Evolutionary conservation across 2,888 invertebrate species (phyloP).

Genomic region (Lithophane socia): DNA sequence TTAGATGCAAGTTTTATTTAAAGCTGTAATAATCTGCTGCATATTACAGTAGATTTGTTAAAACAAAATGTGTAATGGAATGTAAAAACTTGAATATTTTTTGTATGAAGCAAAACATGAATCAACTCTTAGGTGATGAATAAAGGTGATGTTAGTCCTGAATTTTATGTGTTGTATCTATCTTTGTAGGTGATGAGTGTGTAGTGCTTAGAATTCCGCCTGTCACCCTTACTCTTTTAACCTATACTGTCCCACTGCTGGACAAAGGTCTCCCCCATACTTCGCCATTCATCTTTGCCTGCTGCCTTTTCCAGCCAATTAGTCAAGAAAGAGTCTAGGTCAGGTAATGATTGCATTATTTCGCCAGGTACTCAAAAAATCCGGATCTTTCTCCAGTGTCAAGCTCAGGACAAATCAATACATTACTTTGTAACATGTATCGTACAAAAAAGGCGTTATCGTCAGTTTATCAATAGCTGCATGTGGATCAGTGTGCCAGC

Average conservation of each 20-base stretch:
- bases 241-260: no score
- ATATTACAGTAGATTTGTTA: neutral
- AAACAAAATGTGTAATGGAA: neutral
- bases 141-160: neutral
- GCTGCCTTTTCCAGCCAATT: no score
- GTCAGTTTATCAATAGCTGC: slow-evolving; percentile 53
- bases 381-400: neutral
- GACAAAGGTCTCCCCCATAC: no score
- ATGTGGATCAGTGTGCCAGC: slow-evolving; percentile 82
- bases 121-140: neutral
- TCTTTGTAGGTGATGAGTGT: no score
- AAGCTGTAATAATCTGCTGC: neutral
- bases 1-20: no score
- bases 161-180: neutral
- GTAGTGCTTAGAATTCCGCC: no score
- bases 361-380: neutral
- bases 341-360: neutral
- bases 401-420: slow-evolving; percentile 14
- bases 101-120: no score
- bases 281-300: no score
- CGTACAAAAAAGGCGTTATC: slow-evolving; percentile 57
- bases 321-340: no score
- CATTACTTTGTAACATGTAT: slow-evolving; percentile 22
- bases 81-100: neutral
- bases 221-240: no score